These are phyloP conservation scores for Carapus acus DNA, from an alignment of 2,797 vertebrate genomes.

Conservation along the genomic window DNA sequence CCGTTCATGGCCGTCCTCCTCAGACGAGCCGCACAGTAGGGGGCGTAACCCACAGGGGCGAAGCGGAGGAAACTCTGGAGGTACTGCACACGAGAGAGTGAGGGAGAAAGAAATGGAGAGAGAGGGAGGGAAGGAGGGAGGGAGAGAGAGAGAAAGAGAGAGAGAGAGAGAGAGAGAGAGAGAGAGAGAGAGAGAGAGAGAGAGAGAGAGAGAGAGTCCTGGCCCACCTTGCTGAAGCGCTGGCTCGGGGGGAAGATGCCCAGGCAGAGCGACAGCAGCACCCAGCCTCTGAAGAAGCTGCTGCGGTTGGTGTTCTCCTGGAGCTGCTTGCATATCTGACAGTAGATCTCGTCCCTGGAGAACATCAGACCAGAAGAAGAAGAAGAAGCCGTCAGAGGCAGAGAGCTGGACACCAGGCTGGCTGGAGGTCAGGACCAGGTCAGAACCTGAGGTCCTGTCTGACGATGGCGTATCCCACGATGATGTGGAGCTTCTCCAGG, in stretches of 20 bases:
- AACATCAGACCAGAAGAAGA: not conserved
- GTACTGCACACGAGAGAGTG: constrained; percentile 68
- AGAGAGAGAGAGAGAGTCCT: too few species aligned
- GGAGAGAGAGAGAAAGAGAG: too few species aligned
- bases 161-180: too few species aligned
- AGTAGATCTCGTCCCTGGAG: constrained; percentile 94
- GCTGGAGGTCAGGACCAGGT: not conserved
- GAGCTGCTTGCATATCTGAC: constrained; percentile 98
- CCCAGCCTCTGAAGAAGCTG: constrained; percentile 89
- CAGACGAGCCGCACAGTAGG: constrained; percentile 84
- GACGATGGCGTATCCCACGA: constrained; percentile 84
- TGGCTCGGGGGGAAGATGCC: constrained; percentile 92
- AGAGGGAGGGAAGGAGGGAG: not conserved
- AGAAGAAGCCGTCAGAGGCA: too few species aligned
- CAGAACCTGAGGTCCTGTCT: constrained; percentile 82
- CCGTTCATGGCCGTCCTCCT: constrained; percentile 82
- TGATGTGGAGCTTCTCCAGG: constrained; percentile 91
- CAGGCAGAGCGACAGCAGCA: constrained; percentile 90
- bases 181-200: too few species aligned
- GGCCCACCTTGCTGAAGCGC: constrained; percentile 80
- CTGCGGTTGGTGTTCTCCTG: constrained; percentile 80
- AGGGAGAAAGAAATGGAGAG: not conserved
- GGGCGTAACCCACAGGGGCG: constrained; percentile 75
- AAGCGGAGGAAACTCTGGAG: constrained; percentile 86
- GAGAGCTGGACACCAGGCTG: not conserved